Evolutionary conservation across 2,113 vertebrate genomes (phyloP).

Genomic region (Pimephales promelas): DNA sequence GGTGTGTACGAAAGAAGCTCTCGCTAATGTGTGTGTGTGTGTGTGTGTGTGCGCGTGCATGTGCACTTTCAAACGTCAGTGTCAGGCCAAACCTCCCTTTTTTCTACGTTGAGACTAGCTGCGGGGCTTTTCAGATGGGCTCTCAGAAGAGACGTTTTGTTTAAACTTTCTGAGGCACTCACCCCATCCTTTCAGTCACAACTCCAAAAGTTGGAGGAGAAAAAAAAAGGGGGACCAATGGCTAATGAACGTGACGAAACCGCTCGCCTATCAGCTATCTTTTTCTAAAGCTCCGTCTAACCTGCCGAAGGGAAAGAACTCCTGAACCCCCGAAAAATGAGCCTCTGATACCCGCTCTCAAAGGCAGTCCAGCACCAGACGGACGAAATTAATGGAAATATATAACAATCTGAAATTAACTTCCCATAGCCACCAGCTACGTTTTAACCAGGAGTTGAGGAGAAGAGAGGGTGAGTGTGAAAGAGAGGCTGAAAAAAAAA

Average conservation of each 20-base stretch:
- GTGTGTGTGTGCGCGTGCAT: slow-evolving; percentile 32
- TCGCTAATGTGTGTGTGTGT: slow-evolving; percentile 29
- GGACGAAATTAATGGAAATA: slow-evolving; percentile 85
- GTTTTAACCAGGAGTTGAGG: slow-evolving; percentile 74
- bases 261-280: slow-evolving; percentile 64
- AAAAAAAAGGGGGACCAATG: slow-evolving; percentile 50
- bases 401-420: slow-evolving; percentile 91
- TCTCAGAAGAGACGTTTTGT: slow-evolving; percentile 61
- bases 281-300: slow-evolving; percentile 58
- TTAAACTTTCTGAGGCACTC: slow-evolving; percentile 66
- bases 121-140: slow-evolving; percentile 56
- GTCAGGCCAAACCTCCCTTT: slow-evolving; percentile 42
- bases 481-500: slow-evolving; percentile 51
- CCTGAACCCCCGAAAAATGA: slow-evolving; percentile 54
- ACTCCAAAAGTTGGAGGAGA: slow-evolving; percentile 39
- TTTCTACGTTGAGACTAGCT: slow-evolving; percentile 24
- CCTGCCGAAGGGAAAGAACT: slow-evolving; percentile 58
- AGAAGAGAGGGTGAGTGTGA: slow-evolving; percentile 57
- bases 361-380: slow-evolving; percentile 53
- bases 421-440: slow-evolving; percentile 88
- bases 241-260: slow-evolving; percentile 66
- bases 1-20: slow-evolving; percentile 33
- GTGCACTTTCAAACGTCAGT: slow-evolving; percentile 46
- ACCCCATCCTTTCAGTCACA: slow-evolving; percentile 56
- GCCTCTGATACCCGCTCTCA: slow-evolving; percentile 68